These are phyloP conservation scores for Agrilus planipennis DNA, from an alignment of 1,140 invertebrate genomes.

Conservation along the genomic window DNA sequence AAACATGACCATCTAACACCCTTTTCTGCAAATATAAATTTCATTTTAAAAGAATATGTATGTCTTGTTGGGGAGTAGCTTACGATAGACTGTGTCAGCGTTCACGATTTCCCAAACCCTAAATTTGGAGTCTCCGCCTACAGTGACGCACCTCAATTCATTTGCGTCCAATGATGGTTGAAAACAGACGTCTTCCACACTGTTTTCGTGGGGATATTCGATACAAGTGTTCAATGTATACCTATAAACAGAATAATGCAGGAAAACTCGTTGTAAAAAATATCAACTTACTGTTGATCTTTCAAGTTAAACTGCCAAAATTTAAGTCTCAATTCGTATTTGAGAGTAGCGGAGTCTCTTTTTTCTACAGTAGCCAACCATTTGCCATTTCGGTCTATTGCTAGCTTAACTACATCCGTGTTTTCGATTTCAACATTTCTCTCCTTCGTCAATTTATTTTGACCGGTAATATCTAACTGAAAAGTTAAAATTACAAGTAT, in stretches of 20 bases:
- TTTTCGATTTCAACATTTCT: constrained; percentile 45
- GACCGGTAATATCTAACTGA: constrained; percentile 62
- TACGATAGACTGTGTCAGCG: constrained; percentile 41
- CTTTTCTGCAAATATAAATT: constrained; percentile 32
- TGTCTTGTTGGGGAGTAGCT: constrained; percentile 13
- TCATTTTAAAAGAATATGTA: constrained; percentile 7
- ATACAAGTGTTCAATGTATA: constrained; percentile 62
- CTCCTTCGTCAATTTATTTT: constrained; percentile 60
- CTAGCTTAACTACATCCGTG: constrained; percentile 54
- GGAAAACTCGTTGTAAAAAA: background rate
- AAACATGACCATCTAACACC: constrained; percentile 51
- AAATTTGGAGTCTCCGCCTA: constrained; percentile 56
- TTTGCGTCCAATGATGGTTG: constrained; percentile 40
- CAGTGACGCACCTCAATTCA: constrained; percentile 45
- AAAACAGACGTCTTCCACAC: constrained; percentile 49
- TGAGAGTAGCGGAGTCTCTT: constrained; percentile 44
- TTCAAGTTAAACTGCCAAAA: constrained; percentile 61
- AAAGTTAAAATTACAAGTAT: constrained; percentile 16
- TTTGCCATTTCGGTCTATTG: constrained; percentile 50
- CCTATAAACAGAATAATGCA: constrained; percentile 33
- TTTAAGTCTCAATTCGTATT: constrained; percentile 57
- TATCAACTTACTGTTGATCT: constrained; percentile 47
- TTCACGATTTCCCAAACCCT: constrained; percentile 58
- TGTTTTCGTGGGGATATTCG: constrained; percentile 56
- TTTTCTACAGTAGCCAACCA: constrained; percentile 73